Percentiles rank a stretch among this genome's conserved stretches.
These are phyloP conservation scores for Istiophorus platypterus DNA, from an alignment of 2,113 vertebrate species.

Conservation along the genomic window DNA sequence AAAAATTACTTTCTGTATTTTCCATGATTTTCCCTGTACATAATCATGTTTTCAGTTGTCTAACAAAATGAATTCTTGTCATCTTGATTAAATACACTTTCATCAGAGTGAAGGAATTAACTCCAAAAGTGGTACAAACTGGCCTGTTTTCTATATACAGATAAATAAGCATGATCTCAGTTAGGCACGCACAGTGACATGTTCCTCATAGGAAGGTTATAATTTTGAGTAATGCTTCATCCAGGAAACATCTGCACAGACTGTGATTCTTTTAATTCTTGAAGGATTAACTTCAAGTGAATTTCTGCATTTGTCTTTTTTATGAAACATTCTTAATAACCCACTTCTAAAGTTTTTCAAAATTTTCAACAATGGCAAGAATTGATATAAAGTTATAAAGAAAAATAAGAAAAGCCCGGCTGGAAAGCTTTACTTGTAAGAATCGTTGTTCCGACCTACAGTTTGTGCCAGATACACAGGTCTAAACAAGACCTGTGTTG, in stretches of 20 bases:
- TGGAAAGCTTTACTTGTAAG: not conserved
- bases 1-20: not conserved
- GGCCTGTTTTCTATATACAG: not conserved
- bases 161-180: conserved; percentile 1
- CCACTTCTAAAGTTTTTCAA: not conserved
- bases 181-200: not conserved
- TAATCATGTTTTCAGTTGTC: not conserved
- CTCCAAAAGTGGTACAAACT: not conserved
- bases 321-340: not conserved
- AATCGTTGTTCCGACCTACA: not conserved
- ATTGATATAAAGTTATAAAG: not conserved
- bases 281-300: not conserved
- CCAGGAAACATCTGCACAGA: not conserved
- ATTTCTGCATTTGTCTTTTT: not conserved
- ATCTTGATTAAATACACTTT: not conserved
- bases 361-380: not conserved
- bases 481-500: not conserved
- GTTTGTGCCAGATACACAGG: not conserved
- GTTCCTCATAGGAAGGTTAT: not conserved
- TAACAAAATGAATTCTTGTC: not conserved
- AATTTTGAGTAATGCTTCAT: not conserved
- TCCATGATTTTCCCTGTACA: not conserved
- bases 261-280: not conserved
- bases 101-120: not conserved
- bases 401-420: not conserved